A percentile compares a stretch with the other conserved stretches of the same genome.
Conservation (phyloP, 2,113 vertebrate species). For the Chrysemys picta region DNA sequence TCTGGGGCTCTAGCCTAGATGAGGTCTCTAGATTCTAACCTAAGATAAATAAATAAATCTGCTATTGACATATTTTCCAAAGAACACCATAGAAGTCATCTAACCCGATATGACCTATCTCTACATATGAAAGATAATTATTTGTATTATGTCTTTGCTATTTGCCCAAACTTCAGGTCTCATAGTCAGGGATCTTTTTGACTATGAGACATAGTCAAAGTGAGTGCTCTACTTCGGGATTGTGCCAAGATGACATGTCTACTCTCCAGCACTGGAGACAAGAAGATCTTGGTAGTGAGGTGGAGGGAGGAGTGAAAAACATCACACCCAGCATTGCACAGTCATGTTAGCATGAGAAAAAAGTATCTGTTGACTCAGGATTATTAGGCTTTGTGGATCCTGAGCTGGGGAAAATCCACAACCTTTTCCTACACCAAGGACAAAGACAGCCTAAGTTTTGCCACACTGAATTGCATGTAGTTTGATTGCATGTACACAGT, state of each 20-base stretch:
- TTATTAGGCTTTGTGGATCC: neutral
- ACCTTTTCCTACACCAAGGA: slow-evolving; percentile 18
- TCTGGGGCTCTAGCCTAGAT: neutral
- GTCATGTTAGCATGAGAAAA: neutral
- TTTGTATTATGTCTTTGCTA: neutral
- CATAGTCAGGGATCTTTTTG: neutral
- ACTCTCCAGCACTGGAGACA: neutral
- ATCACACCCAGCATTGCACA: neutral
- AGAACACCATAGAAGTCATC: neutral
- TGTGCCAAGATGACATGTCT: neutral
- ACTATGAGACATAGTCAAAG: neutral
- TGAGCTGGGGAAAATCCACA: slow-evolving; percentile 28
- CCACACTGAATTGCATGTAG: neutral
- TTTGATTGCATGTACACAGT: neutral
- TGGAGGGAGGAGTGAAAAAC: neutral
- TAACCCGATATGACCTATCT: neutral
- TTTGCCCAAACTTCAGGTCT: neutral
- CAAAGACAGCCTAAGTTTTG: neutral
- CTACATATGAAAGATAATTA: neutral
- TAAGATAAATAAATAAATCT: neutral
- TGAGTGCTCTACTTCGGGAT: neutral
- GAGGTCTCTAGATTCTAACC: neutral
- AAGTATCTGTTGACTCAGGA: neutral
- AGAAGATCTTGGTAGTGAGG: neutral
- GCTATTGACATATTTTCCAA: neutral